A percentile compares a stretch with the other conserved stretches of the same genome.
Evolutionary conservation across 2,888 invertebrate species (phyloP).

Genomic region (Drosophila rellima): DNA sequence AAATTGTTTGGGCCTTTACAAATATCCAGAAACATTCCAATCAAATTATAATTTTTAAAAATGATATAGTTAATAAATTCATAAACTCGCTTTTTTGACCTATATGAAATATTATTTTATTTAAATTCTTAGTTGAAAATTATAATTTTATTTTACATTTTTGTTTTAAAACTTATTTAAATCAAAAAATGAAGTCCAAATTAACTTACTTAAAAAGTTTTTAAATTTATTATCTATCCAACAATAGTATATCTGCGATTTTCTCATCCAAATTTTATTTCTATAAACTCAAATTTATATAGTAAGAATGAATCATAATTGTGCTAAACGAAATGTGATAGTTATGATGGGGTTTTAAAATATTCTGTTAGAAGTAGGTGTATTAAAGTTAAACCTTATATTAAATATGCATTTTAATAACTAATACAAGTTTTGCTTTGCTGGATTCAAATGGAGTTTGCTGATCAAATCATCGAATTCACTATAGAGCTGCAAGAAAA

Average conservation of each 20-base stretch:
- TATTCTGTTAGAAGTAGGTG: slow-evolving; percentile 17
- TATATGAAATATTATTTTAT: neutral
- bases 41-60: too few relatives aligned
- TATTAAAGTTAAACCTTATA: slow-evolving; percentile 38
- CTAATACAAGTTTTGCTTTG: slow-evolving; percentile 67
- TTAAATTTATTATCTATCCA: too few relatives aligned
- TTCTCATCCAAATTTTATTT: neutral
- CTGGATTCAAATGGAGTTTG: slow-evolving; percentile 78
- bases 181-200: neutral
- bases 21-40: neutral
- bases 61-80: too few relatives aligned
- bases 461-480: slow-evolving; percentile 84
- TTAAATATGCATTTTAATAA: slow-evolving; percentile 13
- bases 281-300: neutral
- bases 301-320: neutral
- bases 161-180: too few relatives aligned
- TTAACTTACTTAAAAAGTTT: too few relatives aligned
- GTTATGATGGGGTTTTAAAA: neutral
- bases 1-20: slow-evolving; percentile 31
- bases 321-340: slow-evolving; percentile 1
- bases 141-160: too few relatives aligned
- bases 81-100: too few relatives aligned
- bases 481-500: slow-evolving; percentile 81
- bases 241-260: neutral
- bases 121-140: neutral